Base-by-base conservation (phyloP, 2,888 invertebrate species). In the Yponomeuta plumbellus region DNA sequence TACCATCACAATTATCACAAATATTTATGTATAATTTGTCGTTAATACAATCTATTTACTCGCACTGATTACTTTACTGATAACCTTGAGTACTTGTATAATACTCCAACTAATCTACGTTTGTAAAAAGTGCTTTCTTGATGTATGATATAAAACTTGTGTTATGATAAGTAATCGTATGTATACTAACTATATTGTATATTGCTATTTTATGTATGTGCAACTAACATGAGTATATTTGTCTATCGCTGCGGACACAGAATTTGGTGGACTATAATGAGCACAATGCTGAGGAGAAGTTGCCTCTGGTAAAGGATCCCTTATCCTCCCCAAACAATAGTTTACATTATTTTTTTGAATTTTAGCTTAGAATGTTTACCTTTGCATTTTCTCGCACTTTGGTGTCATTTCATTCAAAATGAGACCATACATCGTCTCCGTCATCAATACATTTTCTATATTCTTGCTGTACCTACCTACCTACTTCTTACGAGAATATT, bases 261-360 rank as follows among this genome's bases (percentile, higher is more conserved):
- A 93, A 95, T 93, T 94, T 95, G 94, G 95, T 95, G 95, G 96
- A 96, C 94, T 96, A 95, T 95, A 95, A 94, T 94, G 95, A 96
- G 93, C 92, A 94, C 92, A 94, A 95, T 89, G 94, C 95, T 91
- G 96, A 96, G 94, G 96, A 97, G 93, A 96, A 95, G 92, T 95
- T 96, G 90, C 96, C 96, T 93, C 94, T 97, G 97, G 97, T 97
- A 95, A 95, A 94, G 82, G 84, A 84, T 79, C 77, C 76, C 74
- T 80, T 82, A 76, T 80, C 83, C n/a, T n/a, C 85, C 85, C 82
- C 80, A 77, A 83, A 76, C 77, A 75, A 52, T 52, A 86, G 84
- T 86, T 87, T 86, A 86, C 81, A 52, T 81, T 80, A 72, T 72
- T 73, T 73, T 75, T 68, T 72, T 70, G 74, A 75, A 77, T 80